Base-by-base conservation (phyloP, 2,888 invertebrate genomes). In the Lymantria dispar region DNA sequence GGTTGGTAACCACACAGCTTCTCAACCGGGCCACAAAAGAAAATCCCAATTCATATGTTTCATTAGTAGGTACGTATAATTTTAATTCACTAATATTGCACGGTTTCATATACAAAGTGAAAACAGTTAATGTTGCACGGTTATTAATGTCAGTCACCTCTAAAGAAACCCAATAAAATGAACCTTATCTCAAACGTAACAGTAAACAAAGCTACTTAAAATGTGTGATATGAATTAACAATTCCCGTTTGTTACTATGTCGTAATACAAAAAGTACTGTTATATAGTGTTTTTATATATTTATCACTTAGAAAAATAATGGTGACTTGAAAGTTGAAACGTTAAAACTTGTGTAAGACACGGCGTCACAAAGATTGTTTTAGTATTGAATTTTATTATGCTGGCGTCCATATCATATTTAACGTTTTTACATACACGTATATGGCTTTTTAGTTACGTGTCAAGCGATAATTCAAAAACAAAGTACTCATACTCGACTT, bases 261-360 rank as follows among this genome's bases (percentile, higher is more conserved):
- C 15, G 45, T 46, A 48, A 55, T 15, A 53, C 43, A 53, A 55
- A 48, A 46, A 41, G 40, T 41, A 52, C 52, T 56, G 44, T 45
- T 45, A 3, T 10, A 30, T 11, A 40, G 44, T 40, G 39, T 1
- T 51, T 47, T 13, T 36, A 43, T n/a, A n/a, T 30, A 8, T 9
- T 30, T 45, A 53, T n/a, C 53, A 47, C 43, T 54, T 40, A 22
- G 48, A 50, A 50, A 36, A 37, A 22, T 54, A 50, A 43, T 63
- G 55, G 13, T 52, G 47, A 10, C 10, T 33, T 47, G 36, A 47
- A 40, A 50, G 41, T 47, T 55, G 13, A 48, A 52, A 52, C 45
- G n/a, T n/a, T 12, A 40, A 41, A 45, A 22, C 39, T 54, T 45
- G 54, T 50, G 29, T 47, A 54, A 63, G 57, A 54, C 52, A 59